Base-by-base conservation (phyloP, 2,888 invertebrate genomes). In the Tryphoninae sp. region DNA sequence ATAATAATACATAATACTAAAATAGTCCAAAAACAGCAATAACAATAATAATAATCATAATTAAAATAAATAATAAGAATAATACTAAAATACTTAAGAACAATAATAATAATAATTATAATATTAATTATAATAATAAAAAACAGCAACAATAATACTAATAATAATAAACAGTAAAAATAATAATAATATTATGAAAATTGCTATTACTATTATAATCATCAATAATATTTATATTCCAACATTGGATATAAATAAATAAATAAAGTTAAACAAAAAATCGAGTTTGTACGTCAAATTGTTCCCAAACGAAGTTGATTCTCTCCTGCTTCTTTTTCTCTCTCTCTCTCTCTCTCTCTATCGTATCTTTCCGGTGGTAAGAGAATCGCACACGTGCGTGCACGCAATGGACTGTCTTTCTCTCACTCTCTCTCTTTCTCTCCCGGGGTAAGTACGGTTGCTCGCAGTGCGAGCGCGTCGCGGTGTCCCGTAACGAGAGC, bases 211-310 rank as follows among this genome's bases (percentile, higher is more conserved):
- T 26, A 33, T 33, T 33, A 33, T 33, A 6, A 33, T 4, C 6
- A 33, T 33, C 6, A 33, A 6, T 33, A 33, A 33, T 7, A 51
- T 13, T 11, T 67, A 61, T 64, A 72, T 49, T n/a, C n/a, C n/a
- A 13, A 11, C 2, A 3, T 45, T 2, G 13, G 13, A 45, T 4
- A 51, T 16, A 61, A 49, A 73, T 23, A 72, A 45, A 82, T 78
- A 68, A 79, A 82, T 78, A 68, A 79, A 23, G 68, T 42, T 78
- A 6, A 33, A 33, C 65, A 71, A 67, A 72, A 75, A 76, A 76
- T 82, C 67, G 82, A 82, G 78, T 82, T 76, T 76, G 75, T 76
- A 79, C 82, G 68, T 82, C 82, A 82, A 79, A 72, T 72, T 55
- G 69, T 61, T 72, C 83, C 82, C 80, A 76, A 82, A 80, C 73